Evolutionary conservation across 2,113 vertebrate species (phyloP).

Genomic region (Picathartes gymnocephalus): DNA sequence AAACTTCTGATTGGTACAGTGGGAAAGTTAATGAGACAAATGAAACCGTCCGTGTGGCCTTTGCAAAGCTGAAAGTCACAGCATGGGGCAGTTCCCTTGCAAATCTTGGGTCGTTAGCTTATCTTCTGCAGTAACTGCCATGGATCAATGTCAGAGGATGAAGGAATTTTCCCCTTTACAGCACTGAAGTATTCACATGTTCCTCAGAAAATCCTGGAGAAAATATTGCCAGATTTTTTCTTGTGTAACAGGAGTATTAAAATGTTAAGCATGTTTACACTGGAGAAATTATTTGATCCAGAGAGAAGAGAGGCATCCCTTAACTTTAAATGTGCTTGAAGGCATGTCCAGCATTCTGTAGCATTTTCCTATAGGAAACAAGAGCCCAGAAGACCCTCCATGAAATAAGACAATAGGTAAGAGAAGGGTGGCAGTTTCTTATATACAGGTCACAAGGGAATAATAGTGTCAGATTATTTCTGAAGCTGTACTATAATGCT

Average conservation of each 20-base stretch:
- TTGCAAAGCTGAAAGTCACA: slow-evolving; percentile 12
- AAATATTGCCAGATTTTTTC: background rate
- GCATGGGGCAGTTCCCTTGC: slow-evolving; percentile 35
- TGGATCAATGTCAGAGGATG: slow-evolving; percentile 17
- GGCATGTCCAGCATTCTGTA: background rate
- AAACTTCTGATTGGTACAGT: slow-evolving; percentile 50
- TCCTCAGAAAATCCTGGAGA: slow-evolving; percentile 32
- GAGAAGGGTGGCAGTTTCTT: background rate
- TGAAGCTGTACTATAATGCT: background rate
- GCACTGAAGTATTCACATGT: slow-evolving; percentile 1
- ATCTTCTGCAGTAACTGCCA: slow-evolving; percentile 53
- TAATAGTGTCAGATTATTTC: background rate
- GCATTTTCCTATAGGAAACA: background rate
- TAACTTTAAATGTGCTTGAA: slow-evolving; percentile 4
- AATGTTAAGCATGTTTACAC: background rate
- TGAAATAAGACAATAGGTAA: background rate
- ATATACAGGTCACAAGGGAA: background rate
- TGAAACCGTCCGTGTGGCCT: slow-evolving; percentile 59
- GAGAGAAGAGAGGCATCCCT: background rate
- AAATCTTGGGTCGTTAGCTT: slow-evolving; percentile 63
- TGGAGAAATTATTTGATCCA: background rate
- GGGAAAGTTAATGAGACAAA: slow-evolving; percentile 57
- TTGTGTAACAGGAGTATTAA: background rate
- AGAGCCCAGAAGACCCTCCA: background rate
- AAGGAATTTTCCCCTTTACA: slow-evolving; percentile 17